Percentiles rank a stretch among this genome's conserved stretches.
Conservation (phyloP, 2,113 vertebrate species). For the Alethe diademata region DNA sequence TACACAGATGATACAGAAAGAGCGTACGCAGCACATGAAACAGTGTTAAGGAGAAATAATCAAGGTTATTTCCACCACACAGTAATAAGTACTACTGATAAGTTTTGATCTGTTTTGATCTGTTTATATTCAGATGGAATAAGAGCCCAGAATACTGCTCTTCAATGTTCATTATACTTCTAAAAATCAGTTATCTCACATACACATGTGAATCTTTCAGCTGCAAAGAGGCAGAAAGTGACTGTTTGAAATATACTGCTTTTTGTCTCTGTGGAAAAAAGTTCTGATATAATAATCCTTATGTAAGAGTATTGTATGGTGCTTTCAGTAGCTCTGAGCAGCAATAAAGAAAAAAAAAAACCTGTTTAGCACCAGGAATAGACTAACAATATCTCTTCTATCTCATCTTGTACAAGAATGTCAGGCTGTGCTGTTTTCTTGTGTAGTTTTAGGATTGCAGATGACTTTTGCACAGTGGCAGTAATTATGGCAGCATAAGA, state of each 20-base stretch:
- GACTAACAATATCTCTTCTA: not conserved
- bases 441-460: slow-evolving; percentile 8
- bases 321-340: not conserved
- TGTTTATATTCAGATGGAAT: not conserved
- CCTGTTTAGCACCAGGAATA: not conserved
- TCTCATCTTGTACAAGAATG: not conserved
- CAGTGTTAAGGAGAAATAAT: not conserved
- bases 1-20: not conserved
- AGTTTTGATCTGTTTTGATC: not conserved
- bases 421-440: not conserved
- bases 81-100: not conserved
- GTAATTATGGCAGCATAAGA: slow-evolving; percentile 33
- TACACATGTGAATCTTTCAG: not conserved
- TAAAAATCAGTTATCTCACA: not conserved
- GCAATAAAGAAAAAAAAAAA: not conserved
- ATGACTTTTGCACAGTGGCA: not conserved
- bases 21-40: not conserved
- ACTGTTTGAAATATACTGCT: not conserved
- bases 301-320: not conserved
- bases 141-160: not conserved
- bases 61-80: not conserved
- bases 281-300: not conserved
- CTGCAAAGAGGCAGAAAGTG: not conserved
- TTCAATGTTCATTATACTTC: not conserved
- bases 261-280: not conserved